Percentiles rank a stretch among this genome's conserved stretches.
These are phyloP conservation scores for Orthosia gothica DNA, from an alignment of 2,888 invertebrate genomes.

Conservation along the genomic window DNA sequence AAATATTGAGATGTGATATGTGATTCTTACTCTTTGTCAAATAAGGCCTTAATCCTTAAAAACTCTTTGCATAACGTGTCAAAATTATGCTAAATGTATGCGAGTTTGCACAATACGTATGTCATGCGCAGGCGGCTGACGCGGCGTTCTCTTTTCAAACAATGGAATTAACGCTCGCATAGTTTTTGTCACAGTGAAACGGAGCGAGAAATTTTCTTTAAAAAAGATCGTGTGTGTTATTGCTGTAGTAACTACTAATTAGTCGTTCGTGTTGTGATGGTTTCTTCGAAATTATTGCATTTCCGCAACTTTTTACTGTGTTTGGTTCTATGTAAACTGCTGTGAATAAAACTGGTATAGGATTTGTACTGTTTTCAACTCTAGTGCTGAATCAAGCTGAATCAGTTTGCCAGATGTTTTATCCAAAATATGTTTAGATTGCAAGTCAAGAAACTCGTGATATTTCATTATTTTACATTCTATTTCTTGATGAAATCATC, in stretches of 20 bases:
- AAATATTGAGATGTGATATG: conserved; percentile 23
- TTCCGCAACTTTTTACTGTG: neutral
- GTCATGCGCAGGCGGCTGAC: conserved; percentile 44
- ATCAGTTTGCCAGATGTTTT: neutral
- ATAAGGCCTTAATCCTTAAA: conserved; percentile 27
- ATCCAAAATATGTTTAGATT: no score
- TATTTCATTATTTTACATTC: no score
- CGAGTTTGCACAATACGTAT: conserved; percentile 64
- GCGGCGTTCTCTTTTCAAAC: conserved; percentile 60
- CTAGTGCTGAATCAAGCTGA: no score
- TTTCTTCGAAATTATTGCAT: conserved; percentile 2
- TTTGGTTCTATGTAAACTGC: neutral
- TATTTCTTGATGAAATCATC: no score
- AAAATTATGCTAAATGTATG: conserved; percentile 64
- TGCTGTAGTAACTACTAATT: conserved; percentile 46
- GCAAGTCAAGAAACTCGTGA: no score
- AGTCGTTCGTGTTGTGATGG: conserved; percentile 12
- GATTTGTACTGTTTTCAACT: neutral
- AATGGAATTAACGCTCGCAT: conserved; percentile 60
- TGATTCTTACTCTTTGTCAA: conserved; percentile 10
- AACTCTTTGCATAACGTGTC: conserved; percentile 64
- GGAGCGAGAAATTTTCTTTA: conserved; percentile 66
- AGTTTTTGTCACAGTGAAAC: conserved; percentile 67
- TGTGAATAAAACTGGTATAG: neutral
- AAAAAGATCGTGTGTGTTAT: conserved; percentile 33